Conservation (phyloP, 2,113 vertebrate species). For the Capricornis sumatraensis region DNA sequence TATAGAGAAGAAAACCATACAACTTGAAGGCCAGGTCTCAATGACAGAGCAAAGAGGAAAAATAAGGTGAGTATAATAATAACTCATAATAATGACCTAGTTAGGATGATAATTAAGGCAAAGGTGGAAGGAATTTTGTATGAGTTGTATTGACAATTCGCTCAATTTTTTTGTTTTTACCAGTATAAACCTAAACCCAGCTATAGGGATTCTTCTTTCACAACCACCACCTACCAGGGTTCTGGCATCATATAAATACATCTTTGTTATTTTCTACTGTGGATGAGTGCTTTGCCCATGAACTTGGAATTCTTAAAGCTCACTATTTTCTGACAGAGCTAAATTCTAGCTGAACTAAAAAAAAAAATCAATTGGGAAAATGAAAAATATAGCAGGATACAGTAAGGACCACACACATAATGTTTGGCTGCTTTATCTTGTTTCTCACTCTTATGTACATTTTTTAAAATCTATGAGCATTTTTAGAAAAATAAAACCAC, state of each 20-base stretch:
- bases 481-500: background rate
- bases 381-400: background rate
- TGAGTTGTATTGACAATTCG: background rate
- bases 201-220: background rate
- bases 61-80: background rate
- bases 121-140: background rate
- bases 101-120: background rate
- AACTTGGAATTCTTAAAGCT: background rate
- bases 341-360: background rate
- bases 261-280: background rate
- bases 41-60: background rate
- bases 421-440: background rate
- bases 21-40: background rate
- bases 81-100: background rate
- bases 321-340: background rate
- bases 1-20: background rate
- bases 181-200: background rate
- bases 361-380: background rate
- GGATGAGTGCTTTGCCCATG: background rate
- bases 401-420: background rate
- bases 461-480: background rate
- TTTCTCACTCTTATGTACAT: background rate
- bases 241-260: background rate
- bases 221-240: background rate
- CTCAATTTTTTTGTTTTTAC: background rate